These are phyloP conservation scores for Drosophila lacicola DNA, from an alignment of 2,888 invertebrate genomes.

Conservation along the genomic window DNA sequence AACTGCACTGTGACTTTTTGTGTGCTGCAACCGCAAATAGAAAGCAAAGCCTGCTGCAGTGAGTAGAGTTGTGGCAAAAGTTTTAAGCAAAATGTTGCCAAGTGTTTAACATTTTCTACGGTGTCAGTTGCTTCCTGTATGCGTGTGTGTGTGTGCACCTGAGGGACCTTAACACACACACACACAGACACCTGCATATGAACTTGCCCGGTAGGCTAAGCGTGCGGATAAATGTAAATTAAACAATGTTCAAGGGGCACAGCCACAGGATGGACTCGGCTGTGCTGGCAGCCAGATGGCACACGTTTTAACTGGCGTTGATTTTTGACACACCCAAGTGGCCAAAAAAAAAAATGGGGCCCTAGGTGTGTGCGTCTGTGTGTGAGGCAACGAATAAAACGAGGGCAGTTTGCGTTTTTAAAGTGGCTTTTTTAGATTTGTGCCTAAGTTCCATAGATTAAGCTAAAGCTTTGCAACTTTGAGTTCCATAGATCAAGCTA, in stretches of 20 bases:
- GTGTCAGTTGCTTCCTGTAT: slow-evolving; percentile 81
- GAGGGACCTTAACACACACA: slow-evolving; percentile 29
- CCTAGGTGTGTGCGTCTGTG: slow-evolving; percentile 1
- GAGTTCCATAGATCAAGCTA: not conserved
- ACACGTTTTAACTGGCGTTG: slow-evolving; percentile 65
- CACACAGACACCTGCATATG: slow-evolving; percentile 60
- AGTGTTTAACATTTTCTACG: slow-evolving; percentile 84
- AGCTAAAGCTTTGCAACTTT: not conserved
- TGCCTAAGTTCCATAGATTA: not conserved
- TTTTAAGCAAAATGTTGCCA: slow-evolving; percentile 78
- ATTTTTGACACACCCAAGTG: slow-evolving; percentile 63
- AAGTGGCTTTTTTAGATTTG: not conserved
- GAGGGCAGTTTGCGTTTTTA: slow-evolving; percentile 21
- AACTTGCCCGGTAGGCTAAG: slow-evolving; percentile 71
- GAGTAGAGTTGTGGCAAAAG: slow-evolving; percentile 53
- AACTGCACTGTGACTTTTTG: slow-evolving; percentile 81
- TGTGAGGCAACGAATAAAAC: slow-evolving; percentile 15
- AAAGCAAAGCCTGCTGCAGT: slow-evolving; percentile 48
- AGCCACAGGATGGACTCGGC: slow-evolving; percentile 11
- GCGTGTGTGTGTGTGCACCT: slow-evolving; percentile 47
- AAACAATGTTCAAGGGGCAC: slow-evolving; percentile 76
- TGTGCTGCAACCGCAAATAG: slow-evolving; percentile 75
- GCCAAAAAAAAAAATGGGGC: not conserved
- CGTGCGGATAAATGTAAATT: slow-evolving; percentile 83
- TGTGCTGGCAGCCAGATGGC: slow-evolving; percentile 33